These are phyloP conservation scores for Oryzias woworae DNA, from an alignment of 2,113 vertebrate genomes.

Conservation along the genomic window DNA sequence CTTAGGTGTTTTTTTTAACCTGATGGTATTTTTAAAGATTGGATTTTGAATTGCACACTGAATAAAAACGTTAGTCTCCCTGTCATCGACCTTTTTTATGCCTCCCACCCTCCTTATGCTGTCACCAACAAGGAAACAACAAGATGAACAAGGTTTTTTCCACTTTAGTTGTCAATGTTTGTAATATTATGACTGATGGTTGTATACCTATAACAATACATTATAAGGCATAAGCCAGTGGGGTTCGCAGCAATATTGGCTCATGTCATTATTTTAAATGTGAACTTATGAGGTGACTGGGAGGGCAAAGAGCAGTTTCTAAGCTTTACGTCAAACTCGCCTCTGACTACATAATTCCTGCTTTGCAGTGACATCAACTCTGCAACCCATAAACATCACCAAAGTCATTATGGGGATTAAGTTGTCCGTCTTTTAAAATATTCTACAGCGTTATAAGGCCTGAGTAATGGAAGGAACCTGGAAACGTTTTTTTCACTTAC, in stretches of 20 bases:
- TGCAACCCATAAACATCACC: slow-evolving; percentile 27
- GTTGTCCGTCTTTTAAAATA: slow-evolving; percentile 47
- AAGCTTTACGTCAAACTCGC: slow-evolving; percentile 15
- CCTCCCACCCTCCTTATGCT: too few relatives aligned
- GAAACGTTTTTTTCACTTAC: slow-evolving; percentile 26
- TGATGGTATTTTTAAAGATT: too few relatives aligned
- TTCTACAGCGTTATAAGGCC: slow-evolving; percentile 22
- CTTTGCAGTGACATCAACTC: slow-evolving; percentile 23
- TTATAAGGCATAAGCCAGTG: too few relatives aligned
- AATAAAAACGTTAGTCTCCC: too few relatives aligned
- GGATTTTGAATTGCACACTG: too few relatives aligned
- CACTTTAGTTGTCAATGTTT: too few relatives aligned
- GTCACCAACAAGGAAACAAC: too few relatives aligned
- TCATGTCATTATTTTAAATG: neutral
- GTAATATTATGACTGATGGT: too few relatives aligned
- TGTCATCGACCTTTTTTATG: too few relatives aligned
- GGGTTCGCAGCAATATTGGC: neutral
- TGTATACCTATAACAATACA: too few relatives aligned
- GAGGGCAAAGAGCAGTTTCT: slow-evolving; percentile 17
- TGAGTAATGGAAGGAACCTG: slow-evolving; percentile 47
- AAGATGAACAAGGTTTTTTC: too few relatives aligned
- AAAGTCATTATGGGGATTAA: slow-evolving; percentile 39
- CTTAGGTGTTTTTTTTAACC: too few relatives aligned
- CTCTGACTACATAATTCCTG: slow-evolving; percentile 27
- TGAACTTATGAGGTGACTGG: slow-evolving; percentile 11